Evolutionary conservation across 2,113 vertebrate species (phyloP), one percentile per base, ranked within the genome.

Genomic region (Speoplatyrhinus poulsoni): DNA sequence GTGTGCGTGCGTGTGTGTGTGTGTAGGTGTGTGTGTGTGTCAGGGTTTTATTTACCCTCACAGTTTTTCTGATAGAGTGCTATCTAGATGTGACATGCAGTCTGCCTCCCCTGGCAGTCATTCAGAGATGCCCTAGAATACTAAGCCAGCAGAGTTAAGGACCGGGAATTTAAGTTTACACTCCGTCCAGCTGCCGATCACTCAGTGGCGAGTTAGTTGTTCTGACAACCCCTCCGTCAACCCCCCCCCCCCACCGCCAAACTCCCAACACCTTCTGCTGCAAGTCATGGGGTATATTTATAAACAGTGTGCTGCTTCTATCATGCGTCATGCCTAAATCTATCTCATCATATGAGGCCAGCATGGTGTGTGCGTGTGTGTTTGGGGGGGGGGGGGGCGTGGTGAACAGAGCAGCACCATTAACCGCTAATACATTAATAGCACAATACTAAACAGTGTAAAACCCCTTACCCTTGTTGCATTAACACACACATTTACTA

Each of bases 1-100:
- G 32, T 67, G 36, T 57, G n/a, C 36, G 57, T 52, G 50, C n/a
- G 49, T 19, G 52, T 46, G 19, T 19, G 19, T 19, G 1, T 19
- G 19, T 19, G n/a, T n/a, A n/a, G n/a, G 12, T 4, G 12, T 17
- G 62, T 5, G 65, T 57, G 32, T 67, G 53, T 57, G n/a, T 62
- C 3, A 33, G 69, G 33, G 54, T 64, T 41, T 70, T 88, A 77
- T 85, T 88, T 84, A 77, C 73, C 70, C 77, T 73, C 46, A 1
- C 74, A 77, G 77, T 79, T 80, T 75, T 48, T 82, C 62, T 80
- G 77, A 77, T 70, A 17, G 53, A 81, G 70, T 67, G 75, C 53
- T 74, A 83, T 76, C 75, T 68, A 67, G 53, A 75, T 76, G 72
- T 79, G 79, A 87, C 84, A 77, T 77, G 62, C 81, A 79, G 82